Evolutionary conservation across 2,888 invertebrate genomes (phyloP).

Genomic region (Drosophila percnosoma): DNA sequence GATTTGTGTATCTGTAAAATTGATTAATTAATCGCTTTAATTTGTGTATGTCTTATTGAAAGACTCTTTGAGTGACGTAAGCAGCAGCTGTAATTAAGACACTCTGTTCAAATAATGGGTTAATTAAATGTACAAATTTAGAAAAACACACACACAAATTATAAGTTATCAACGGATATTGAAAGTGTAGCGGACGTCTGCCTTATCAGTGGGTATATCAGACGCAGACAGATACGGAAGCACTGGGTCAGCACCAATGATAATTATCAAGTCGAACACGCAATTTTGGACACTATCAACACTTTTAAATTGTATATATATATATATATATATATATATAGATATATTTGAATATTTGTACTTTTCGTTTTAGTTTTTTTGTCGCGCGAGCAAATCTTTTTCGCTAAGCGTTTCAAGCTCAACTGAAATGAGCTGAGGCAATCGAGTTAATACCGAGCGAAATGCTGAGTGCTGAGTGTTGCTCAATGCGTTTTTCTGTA

Average conservation of each 20-base stretch:
- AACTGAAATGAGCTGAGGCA: constrained; percentile 50
- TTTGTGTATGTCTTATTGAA: not conserved
- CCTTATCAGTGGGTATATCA: constrained; percentile 40
- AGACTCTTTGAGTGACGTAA: constrained; percentile 42
- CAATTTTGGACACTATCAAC: constrained; percentile 3
- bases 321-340: not conserved
- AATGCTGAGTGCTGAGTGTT: constrained; percentile 1
- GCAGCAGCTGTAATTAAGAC: constrained; percentile 2
- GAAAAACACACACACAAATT: not conserved
- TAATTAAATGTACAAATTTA: constrained; percentile 15
- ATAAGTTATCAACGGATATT: not conserved
- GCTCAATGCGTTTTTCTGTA: constrained; percentile 21
- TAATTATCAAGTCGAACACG: constrained; percentile 3
- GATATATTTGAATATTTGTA: not conserved
- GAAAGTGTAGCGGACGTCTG: constrained; percentile 10
- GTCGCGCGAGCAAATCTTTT: constrained; percentile 51
- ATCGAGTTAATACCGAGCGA: constrained; percentile 26
- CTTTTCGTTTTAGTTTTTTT: constrained; percentile 5
- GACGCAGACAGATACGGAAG: not conserved
- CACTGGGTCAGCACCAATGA: constrained; percentile 28
- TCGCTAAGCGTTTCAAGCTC: constrained; percentile 65
- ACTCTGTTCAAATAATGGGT: constrained; percentile 12
- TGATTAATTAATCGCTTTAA: constrained; percentile 9
- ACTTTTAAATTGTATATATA: constrained; percentile 1
- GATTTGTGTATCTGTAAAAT: constrained; percentile 36